These are phyloP conservation scores for Dipodomys merriami DNA, from an alignment of 2,113 vertebrate genomes.

Conservation along the genomic window DNA sequence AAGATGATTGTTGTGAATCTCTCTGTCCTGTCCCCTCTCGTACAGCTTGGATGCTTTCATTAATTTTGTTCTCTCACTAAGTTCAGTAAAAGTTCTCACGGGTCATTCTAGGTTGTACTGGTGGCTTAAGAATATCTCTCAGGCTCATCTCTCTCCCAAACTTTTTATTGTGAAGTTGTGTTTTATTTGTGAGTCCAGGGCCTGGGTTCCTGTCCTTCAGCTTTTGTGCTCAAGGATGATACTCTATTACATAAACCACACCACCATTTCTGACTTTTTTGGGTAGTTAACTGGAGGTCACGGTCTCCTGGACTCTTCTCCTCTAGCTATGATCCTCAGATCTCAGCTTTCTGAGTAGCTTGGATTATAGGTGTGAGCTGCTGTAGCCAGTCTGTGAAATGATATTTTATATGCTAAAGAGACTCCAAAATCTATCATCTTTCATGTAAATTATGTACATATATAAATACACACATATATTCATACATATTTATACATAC, in stretches of 20 bases:
- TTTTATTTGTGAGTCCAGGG: no score
- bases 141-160: background rate
- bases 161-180: background rate
- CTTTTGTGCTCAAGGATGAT: no score
- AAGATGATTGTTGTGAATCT: conserved; percentile 9
- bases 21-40: background rate
- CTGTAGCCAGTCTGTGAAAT: background rate
- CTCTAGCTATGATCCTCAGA: no score
- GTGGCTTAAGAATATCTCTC: background rate
- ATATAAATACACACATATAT: background rate
- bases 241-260: no score
- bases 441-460: background rate
- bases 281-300: no score
- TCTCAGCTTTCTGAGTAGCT: no score
- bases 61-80: conserved; percentile 40
- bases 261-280: no score
- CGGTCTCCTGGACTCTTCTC: no score
- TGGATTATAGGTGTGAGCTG: no score
- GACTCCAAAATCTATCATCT: conserved; percentile 32
- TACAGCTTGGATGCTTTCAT: background rate
- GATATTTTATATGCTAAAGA: conserved; percentile 42
- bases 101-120: conserved; percentile 10
- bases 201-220: no score
- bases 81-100: conserved; percentile 46
- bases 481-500: no score